Base-by-base conservation (phyloP, 1,140 invertebrate genomes). In the Drosophila pectinifera region DNA sequence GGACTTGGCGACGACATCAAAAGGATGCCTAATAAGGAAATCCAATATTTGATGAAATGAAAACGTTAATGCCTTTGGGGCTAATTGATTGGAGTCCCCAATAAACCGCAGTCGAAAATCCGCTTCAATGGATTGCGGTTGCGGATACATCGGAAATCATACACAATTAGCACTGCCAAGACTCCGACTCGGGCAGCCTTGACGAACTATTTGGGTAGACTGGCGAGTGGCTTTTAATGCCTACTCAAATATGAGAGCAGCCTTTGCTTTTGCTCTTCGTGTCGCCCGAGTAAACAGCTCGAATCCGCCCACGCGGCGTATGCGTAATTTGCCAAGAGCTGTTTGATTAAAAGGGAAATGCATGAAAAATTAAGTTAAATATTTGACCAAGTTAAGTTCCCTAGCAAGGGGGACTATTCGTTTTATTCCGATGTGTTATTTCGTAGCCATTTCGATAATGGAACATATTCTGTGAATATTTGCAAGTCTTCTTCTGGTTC, bases 201-300 rank as follows among this genome's bases (percentile, higher is more conserved):
- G 38, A 36, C 34, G 22, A 36, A 28, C 48, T 59, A 65, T 68
- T 68, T 64, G 56, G 24, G 39, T 46, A 43, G 73, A 39, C 42
- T 26, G 41, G 13, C 39, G 34, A 70, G 34, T 36, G 51, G 65
- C 54, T 43, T 36, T 68, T 69, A 69, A 80, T 75, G 72, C 51
- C 58, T 82, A 68, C 68, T 80, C 70, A 80, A 80, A 80, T 76
- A 80, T 45, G 46, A 63, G 61, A 53, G 49, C 49, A 5, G 18
- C 6, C 18, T 36, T 51, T 20, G 49, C 13, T 34, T 51, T 51
- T 36, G 49, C 18, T 3, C n/a, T n/a, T n/a, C n/a, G n/a, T n/a
- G n/a, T 36, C 0, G n/a, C n/a, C n/a, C n/a, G n/a, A 22, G 49
- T 28, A 53, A 53, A 36, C 49, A 53, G 4, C 7, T 53, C 4